These are phyloP conservation scores for Subacronicta megacephala DNA, from an alignment of 2,888 invertebrate species.

Conservation along the genomic window DNA sequence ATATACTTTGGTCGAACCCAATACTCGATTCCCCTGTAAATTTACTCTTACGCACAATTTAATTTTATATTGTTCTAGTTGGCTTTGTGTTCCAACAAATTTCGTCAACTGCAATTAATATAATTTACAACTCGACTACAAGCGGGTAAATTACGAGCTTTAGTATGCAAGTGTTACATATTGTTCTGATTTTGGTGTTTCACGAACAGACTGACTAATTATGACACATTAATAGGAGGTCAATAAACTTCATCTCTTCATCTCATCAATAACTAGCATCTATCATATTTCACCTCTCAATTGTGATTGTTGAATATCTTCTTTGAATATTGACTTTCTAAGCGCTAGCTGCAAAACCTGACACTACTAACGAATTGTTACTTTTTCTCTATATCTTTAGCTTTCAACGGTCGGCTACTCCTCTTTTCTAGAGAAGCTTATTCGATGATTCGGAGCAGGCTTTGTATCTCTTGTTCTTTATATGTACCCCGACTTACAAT, in stretches of 20 bases:
- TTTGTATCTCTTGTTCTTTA: too few species aligned
- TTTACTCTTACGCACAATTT: constrained; percentile 15
- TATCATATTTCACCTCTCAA: constrained; percentile 10
- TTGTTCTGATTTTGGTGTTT: constrained; percentile 27
- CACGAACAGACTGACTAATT: constrained; percentile 20
- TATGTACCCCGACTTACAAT: too few species aligned
- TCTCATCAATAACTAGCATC: too few species aligned
- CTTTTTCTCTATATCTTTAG: too few species aligned
- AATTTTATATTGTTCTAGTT: constrained; percentile 33
- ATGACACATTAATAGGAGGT: constrained; percentile 19
- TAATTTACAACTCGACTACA: constrained; percentile 31
- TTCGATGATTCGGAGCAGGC: too few species aligned
- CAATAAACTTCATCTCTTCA: constrained; percentile 33
- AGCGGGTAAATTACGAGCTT: constrained; percentile 5
- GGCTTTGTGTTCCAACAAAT: constrained; percentile 15
- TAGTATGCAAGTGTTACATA: constrained; percentile 7
- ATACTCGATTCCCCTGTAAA: constrained; percentile 1
- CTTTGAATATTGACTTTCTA: too few species aligned
- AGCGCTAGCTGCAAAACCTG: too few species aligned
- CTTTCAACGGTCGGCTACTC: too few species aligned
- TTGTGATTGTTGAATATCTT: neutral
- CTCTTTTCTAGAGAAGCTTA: too few species aligned
- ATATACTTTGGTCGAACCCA: too few species aligned
- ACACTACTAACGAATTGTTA: too few species aligned
- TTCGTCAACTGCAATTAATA: constrained; percentile 26